Base-by-base conservation (phyloP, 1,140 invertebrate species). In the Mya arenaria region DNA sequence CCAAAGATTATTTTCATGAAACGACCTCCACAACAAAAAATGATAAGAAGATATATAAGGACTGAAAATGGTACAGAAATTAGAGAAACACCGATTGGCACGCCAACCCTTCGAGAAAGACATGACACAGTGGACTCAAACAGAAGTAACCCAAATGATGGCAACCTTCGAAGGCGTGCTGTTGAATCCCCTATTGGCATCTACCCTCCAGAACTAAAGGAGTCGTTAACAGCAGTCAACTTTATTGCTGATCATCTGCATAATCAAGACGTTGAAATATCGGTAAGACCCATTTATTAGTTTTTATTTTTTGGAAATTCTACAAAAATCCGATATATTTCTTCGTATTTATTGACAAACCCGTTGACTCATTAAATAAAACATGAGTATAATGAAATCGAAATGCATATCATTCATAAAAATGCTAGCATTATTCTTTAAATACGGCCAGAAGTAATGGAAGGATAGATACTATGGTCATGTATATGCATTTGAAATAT, bases 141-240 rank as follows among this genome's bases (percentile, higher is more conserved):
- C n/a, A 30, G 41, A 68, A 25, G 39, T 66, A n/a, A 23, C 19
- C 48, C 48, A 52, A 52, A 4, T n/a, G 25, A n/a, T 52, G 19
- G 25, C 48, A 8, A 52, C 48, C 48, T 52, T 2, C 48, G 2
- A 52, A 17, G 25, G 17, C 48, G 2, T 17, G 25, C n/a, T n/a
- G n/a, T n/a, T 2, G 25, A 52, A 52, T 52, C 48, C 4, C 25
- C 48, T n/a, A 17, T 52, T 8, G 25, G 17, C 19, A 52, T 52
- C 15, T 88, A 87, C 19, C 48, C 19, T 23, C 19, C 1, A 52
- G 19, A 4, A 2, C 19, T 23, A 52, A 52, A 36, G 79, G 52
- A n/a, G 10, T 73, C 23, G 48, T 19, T 6, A 58, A 82, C 30
- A 92, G 97, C 97, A 75, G 90, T 93, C 23, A 88, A 88, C 36